A percentile compares a stretch with the other conserved stretches of the same genome.
These are phyloP conservation scores for Percina caprodes DNA, from an alignment of 2,113 vertebrate genomes.

Conservation along the genomic window DNA sequence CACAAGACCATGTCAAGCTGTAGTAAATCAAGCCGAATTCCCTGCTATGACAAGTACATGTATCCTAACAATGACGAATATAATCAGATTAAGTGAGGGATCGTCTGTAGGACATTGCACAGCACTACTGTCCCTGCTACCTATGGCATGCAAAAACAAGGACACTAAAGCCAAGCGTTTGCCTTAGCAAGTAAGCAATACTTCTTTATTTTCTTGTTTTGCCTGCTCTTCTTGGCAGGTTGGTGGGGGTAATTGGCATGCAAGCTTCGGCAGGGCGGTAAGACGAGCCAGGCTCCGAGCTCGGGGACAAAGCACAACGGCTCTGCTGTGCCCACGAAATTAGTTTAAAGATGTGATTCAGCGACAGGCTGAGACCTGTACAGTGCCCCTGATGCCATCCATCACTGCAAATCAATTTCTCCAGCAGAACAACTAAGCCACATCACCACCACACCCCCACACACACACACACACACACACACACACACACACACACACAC, in stretches of 20 bases:
- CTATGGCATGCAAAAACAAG: constrained; percentile 32
- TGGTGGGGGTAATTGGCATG: constrained; percentile 72
- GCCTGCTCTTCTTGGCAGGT: constrained; percentile 46
- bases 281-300: constrained; percentile 66
- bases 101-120: constrained; percentile 18
- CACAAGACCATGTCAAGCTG: constrained; percentile 8
- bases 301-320: constrained; percentile 62
- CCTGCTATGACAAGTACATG: background rate
- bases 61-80: background rate
- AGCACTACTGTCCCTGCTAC: background rate
- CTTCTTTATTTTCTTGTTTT: constrained; percentile 47
- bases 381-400: constrained; percentile 55
- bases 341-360: constrained; percentile 68
- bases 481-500: constrained; percentile 13
- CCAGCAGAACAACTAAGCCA: constrained; percentile 56
- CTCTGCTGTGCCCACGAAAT: constrained; percentile 72
- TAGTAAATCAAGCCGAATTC: constrained; percentile 12
- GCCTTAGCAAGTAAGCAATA: constrained; percentile 49
- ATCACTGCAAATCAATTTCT: constrained; percentile 68
- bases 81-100: constrained; percentile 30
- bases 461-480: constrained; percentile 3
- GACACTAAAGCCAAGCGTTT: constrained; percentile 39
- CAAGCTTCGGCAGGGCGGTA: constrained; percentile 51
- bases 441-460: background rate
- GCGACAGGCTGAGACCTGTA: constrained; percentile 69